phyloP scores from a whole-genome alignment of 35 echinoderm and acorn worm species.

The Apostichopus californicus region DNA sequence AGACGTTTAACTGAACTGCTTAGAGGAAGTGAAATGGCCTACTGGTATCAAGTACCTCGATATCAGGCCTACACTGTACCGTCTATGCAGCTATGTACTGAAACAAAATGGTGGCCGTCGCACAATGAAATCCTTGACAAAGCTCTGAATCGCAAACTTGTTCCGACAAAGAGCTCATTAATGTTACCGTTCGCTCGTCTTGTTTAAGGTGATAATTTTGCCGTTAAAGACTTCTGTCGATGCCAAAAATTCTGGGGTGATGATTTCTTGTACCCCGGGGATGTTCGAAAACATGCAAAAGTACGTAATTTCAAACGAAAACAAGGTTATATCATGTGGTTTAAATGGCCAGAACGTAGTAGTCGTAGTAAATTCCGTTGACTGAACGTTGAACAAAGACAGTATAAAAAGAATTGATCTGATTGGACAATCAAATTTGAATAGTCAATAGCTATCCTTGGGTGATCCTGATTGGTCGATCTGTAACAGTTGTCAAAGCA shows the following conservation, averaged over 20 bases:
- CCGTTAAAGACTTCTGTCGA: background rate
- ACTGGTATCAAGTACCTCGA: too few species aligned
- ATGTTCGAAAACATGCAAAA: conserved; percentile 43
- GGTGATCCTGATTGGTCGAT: conserved; percentile 67
- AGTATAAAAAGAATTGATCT: conserved; percentile 67
- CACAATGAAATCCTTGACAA: conserved; percentile 56
- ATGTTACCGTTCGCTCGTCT: background rate
- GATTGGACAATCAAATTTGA: conserved; percentile 69
- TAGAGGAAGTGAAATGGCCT: too few species aligned
- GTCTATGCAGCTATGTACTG: background rate
- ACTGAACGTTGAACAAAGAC: conserved; percentile 97
- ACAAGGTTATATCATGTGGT: conserved; percentile 41
- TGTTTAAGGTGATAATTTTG: conserved; percentile 27
- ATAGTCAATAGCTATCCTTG: conserved; percentile 48
- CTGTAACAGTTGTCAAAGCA: conserved; percentile 84
- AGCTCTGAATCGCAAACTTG: conserved; percentile 32
- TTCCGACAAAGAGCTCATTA: conserved; percentile 16
- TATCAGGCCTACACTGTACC: background rate
- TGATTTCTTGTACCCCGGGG: background rate
- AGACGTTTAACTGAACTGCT: background rate
- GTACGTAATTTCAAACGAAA: conserved; percentile 59
- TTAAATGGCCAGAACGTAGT: conserved; percentile 59
- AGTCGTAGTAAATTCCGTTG: conserved; percentile 91
- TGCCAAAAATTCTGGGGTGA: conserved; percentile 8
- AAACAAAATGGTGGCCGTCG: conserved; percentile 52